A percentile compares a stretch with the other conserved stretches of the same genome.
phyloP scores from a whole-genome alignment of 2,888 invertebrate species.

The Choristoneura rosaceana region DNA sequence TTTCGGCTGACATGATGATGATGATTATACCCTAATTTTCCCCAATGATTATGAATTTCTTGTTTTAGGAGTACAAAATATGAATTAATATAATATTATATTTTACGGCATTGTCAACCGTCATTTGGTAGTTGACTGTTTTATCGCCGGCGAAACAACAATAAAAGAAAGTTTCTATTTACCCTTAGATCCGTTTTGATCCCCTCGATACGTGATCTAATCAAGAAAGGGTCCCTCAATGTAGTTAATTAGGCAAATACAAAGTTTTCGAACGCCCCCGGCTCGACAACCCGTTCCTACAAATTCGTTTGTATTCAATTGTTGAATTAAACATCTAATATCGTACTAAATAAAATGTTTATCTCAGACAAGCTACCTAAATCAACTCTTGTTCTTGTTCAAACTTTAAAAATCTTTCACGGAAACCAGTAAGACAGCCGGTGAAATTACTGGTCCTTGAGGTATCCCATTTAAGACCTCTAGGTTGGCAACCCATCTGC shows the following conservation, averaged over 20 bases:
- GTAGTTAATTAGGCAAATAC: slow-evolving; percentile 80
- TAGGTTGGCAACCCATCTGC: no score
- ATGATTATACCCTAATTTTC: no score
- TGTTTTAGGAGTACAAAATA: background rate
- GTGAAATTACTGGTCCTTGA: no score
- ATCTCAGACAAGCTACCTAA: background rate
- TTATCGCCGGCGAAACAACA: slow-evolving; percentile 65
- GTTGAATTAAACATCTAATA: slow-evolving; percentile 40
- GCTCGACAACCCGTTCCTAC: slow-evolving; percentile 50
- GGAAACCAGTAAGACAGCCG: no score
- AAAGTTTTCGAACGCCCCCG: slow-evolving; percentile 62
- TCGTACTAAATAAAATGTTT: background rate
- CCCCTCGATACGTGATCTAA: slow-evolving; percentile 78
- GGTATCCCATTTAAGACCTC: no score
- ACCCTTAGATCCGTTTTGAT: slow-evolving; percentile 68
- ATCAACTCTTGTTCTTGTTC: background rate
- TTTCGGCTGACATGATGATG: no score
- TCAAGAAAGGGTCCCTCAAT: slow-evolving; percentile 71
- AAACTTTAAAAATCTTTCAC: background rate
- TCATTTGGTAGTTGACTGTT: slow-evolving; percentile 56
- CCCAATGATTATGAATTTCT: background rate
- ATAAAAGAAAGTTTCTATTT: slow-evolving; percentile 75
- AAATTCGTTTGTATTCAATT: slow-evolving; percentile 65
- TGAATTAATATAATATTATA: background rate
- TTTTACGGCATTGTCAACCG: slow-evolving; percentile 47